Evolutionary conservation across 2,888 invertebrate species (phyloP).

Genomic region (Odiellus spinosus): DNA sequence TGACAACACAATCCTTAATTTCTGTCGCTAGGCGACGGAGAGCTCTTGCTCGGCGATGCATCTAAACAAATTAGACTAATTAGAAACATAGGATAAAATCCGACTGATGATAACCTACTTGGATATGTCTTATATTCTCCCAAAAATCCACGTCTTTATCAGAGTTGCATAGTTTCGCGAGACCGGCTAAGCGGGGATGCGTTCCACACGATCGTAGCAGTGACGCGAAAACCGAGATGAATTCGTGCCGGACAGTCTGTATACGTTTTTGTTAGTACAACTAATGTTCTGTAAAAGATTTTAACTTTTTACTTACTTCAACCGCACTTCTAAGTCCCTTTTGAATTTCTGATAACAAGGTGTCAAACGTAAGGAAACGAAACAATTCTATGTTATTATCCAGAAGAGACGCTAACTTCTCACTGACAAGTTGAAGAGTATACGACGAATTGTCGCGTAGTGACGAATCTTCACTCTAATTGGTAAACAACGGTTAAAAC

Average conservation of each 20-base stretch:
- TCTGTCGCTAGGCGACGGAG: conserved; percentile 42
- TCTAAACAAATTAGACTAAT: conserved; percentile 40
- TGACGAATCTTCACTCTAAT: conserved; percentile 51
- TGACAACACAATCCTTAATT: conserved; percentile 23
- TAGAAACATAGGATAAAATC: not conserved
- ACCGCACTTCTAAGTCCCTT: conserved; percentile 51
- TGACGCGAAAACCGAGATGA: conserved; percentile 57
- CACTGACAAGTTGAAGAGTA: conserved; percentile 52
- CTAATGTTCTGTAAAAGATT: not conserved
- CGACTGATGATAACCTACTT: conserved; percentile 20
- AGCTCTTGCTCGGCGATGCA: conserved; percentile 69
- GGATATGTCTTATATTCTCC: conserved; percentile 67
- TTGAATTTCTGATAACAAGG: conserved; percentile 53
- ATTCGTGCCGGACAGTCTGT: conserved; percentile 46
- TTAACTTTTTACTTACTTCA: conserved; percentile 27
- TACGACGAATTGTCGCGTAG: conserved; percentile 59
- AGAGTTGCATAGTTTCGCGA: conserved; percentile 41
- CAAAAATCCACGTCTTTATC: conserved; percentile 87
- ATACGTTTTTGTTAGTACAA: not conserved
- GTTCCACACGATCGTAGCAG: conserved; percentile 34
- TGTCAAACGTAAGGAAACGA: conserved; percentile 51
- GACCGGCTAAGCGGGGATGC: conserved; percentile 20
- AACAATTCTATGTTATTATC: conserved; percentile 34
- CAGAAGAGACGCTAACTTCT: conserved; percentile 35
- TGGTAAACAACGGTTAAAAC: not conserved